phyloP scores from a whole-genome alignment of 1,140 invertebrate species.

The Ctenoplectra terminalis region DNA sequence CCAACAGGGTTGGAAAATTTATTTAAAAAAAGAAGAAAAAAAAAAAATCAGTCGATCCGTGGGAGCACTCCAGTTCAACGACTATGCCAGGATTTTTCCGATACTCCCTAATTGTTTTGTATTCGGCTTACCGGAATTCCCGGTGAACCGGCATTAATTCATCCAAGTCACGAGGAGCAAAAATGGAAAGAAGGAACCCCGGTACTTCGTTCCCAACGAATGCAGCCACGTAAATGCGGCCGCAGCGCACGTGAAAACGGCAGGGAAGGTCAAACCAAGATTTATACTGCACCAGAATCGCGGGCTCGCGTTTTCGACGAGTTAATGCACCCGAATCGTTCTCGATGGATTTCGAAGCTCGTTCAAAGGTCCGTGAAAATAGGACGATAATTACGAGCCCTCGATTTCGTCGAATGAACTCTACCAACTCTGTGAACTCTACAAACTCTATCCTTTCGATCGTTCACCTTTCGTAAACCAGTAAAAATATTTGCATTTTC shows the following conservation, averaged over 20 bases:
- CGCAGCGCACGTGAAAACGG: conserved; percentile 3
- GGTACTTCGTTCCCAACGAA: not conserved
- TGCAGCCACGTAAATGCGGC: not conserved
- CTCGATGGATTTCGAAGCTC: not conserved
- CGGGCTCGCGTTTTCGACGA: not conserved
- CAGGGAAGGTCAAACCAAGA: conserved; percentile 14
- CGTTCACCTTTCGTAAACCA: not conserved
- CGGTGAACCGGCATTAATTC: not conserved
- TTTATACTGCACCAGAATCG: conserved; percentile 13
- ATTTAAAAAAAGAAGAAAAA: no score
- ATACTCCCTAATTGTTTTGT: not conserved
- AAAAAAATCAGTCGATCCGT: not conserved
- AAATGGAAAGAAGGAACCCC: not conserved
- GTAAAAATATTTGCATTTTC: not conserved
- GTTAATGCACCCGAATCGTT: not conserved
- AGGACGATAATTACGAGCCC: not conserved
- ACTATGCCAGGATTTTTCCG: not conserved
- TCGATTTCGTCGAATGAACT: not conserved
- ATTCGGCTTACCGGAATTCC: not conserved
- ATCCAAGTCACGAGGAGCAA: no score
- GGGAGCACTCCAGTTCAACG: not conserved
- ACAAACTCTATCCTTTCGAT: no score
- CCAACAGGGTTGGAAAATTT: not conserved
- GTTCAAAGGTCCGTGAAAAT: not conserved
- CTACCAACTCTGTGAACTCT: not conserved